Evolutionary conservation across 2,888 invertebrate genomes (phyloP).

Genomic region (Pogonocherus hispidulus): DNA sequence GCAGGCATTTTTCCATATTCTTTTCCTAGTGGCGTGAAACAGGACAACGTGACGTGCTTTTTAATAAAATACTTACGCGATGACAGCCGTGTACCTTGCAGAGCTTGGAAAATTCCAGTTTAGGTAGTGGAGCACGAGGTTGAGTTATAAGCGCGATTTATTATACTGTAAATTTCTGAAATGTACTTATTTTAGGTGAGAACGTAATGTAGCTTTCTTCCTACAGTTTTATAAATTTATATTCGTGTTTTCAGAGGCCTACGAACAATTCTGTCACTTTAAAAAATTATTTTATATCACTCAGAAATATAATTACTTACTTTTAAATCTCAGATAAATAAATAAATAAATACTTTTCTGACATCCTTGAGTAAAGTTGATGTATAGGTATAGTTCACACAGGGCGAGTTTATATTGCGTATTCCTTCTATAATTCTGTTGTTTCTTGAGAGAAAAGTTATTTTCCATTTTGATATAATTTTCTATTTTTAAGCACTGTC

Average conservation of each 20-base stretch:
- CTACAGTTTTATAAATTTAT: neutral
- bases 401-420: no score
- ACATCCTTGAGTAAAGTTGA: no score
- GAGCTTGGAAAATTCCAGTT: neutral
- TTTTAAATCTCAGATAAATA: no score
- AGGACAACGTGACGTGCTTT: slow-evolving; percentile 3
- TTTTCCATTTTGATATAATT: no score
- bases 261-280: no score
- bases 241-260: neutral
- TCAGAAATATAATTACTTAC: no score
- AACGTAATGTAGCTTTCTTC: neutral
- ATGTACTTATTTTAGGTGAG: neutral
- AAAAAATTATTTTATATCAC: no score
- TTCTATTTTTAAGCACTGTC: no score
- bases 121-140: neutral
- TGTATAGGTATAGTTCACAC: no score
- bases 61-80: slow-evolving; percentile 5
- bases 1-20: neutral
- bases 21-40: slow-evolving; percentile 3
- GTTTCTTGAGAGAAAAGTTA: no score
- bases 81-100: slow-evolving; percentile 6
- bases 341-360: no score
- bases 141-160: slow-evolving; percentile 1
- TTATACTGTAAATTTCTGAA: neutral
- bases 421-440: no score